These are phyloP conservation scores for Drosophila repletoides DNA, from an alignment of 1,140 invertebrate genomes.

Conservation along the genomic window DNA sequence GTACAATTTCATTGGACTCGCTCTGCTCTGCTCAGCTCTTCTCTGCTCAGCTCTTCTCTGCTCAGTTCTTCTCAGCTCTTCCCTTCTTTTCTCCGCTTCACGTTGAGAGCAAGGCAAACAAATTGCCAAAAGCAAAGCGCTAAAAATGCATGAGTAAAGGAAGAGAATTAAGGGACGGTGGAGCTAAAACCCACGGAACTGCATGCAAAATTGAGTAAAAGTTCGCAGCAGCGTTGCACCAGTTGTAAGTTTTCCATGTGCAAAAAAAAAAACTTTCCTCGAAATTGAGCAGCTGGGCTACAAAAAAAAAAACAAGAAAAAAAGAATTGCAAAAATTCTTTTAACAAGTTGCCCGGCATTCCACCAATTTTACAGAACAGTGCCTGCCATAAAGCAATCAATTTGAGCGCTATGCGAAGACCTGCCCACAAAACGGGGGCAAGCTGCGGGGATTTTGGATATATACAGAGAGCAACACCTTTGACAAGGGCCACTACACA, in stretches of 20 bases:
- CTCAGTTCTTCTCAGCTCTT: too few relatives aligned
- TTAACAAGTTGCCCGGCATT: conserved; percentile 56
- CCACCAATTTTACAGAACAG: conserved; percentile 58
- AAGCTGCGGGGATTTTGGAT: conserved; percentile 42
- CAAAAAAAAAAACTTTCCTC: conserved; percentile 39
- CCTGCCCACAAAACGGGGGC: neutral
- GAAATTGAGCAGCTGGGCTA: conserved; percentile 59
- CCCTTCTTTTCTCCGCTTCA: neutral
- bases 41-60: too few relatives aligned
- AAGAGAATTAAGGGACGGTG: neutral
- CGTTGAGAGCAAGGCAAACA: conserved; percentile 11
- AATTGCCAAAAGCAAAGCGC: conserved; percentile 34
- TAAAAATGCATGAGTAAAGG: conserved; percentile 39
- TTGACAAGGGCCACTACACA: conserved; percentile 50
- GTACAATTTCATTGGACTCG: conserved; percentile 64
- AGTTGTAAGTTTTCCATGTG: conserved; percentile 8
- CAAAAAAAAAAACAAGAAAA: too few relatives aligned
- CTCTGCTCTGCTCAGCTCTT: too few relatives aligned
- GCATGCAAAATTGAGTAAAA: conserved; percentile 46
- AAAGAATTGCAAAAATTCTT: conserved; percentile 57
- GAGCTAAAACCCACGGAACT: conserved; percentile 8
- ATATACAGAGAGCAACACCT: conserved; percentile 67
- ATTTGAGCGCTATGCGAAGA: conserved; percentile 40
- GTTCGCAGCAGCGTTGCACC: conserved; percentile 16
- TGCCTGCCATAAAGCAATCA: conserved; percentile 73